These are phyloP conservation scores for Apostichopus leukothele DNA, from an alignment of 53 echinoderm and acorn worm species.

Conservation along the genomic window DNA sequence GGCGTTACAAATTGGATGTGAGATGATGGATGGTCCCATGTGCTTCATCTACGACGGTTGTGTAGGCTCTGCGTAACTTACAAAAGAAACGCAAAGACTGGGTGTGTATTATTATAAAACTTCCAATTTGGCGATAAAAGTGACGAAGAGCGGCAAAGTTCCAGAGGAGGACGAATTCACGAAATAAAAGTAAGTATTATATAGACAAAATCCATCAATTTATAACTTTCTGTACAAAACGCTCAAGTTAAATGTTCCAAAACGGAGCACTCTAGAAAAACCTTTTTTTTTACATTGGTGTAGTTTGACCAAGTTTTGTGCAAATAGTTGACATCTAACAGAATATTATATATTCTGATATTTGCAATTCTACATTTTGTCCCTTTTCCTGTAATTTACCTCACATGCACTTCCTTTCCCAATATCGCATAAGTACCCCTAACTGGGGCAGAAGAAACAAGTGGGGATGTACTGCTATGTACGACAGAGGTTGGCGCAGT, in stretches of 20 bases:
- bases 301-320: conserved; percentile 2
- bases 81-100: background rate
- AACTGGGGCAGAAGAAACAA: conserved; percentile 40
- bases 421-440: conserved; percentile 35
- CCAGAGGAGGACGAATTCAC: conserved; percentile 30
- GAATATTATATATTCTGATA: conserved; percentile 6
- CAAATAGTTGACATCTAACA: background rate
- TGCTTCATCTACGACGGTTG: background rate
- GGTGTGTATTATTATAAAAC: background rate
- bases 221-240: conserved; percentile 36
- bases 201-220: conserved; percentile 41
- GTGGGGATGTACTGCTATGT: conserved; percentile 46
- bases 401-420: conserved; percentile 48
- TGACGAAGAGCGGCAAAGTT: conserved; percentile 20
- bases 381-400: background rate
- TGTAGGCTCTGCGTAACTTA: too few relatives aligned
- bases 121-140: background rate
- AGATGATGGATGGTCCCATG: conserved; percentile 23
- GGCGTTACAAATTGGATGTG: conserved; percentile 14
- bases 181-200: conserved; percentile 14
- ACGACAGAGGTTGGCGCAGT: conserved; percentile 44
- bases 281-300: background rate
- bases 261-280: background rate
- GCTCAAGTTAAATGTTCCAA: conserved; percentile 19
- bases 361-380: background rate